These are phyloP conservation scores for Pseudochirops cupreus DNA, from an alignment of 2,797 vertebrate species.

Conservation along the genomic window DNA sequence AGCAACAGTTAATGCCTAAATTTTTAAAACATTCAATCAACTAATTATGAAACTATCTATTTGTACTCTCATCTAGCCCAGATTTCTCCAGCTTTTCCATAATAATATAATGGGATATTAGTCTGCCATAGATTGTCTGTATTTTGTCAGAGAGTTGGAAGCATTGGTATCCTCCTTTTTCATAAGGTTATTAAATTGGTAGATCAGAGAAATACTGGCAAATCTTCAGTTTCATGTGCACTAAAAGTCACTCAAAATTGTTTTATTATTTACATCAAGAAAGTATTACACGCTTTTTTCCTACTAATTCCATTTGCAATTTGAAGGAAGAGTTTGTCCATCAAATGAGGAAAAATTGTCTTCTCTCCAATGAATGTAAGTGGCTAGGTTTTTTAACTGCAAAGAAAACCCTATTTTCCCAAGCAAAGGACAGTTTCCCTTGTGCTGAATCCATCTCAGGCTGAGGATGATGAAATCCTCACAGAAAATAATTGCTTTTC, in stretches of 20 bases:
- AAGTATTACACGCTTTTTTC: constrained; percentile 59
- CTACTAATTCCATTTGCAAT: not conserved
- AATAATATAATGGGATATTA: not conserved
- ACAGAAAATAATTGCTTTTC: constrained; percentile 42
- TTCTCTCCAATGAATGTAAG: not conserved
- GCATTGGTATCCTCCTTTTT: not conserved
- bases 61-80: not conserved
- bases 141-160: not conserved
- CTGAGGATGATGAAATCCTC: constrained; percentile 30
- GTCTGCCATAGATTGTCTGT: not conserved
- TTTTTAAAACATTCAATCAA: too few species aligned
- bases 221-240: not conserved
- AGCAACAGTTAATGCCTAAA: too few species aligned
- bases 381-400: constrained; percentile 18
- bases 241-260: constrained; percentile 43
- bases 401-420: constrained; percentile 31
- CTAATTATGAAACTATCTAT: too few species aligned
- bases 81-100: not conserved
- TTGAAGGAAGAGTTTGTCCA: constrained; percentile 56
- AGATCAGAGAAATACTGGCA: not conserved
- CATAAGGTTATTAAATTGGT: not conserved
- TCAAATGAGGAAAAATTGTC: constrained; percentile 32
- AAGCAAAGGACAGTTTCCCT: not conserved
- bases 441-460: constrained; percentile 9
- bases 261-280: not conserved